phyloP scores from a whole-genome alignment of 2,113 vertebrate species.

The Takifugu flavidus region DNA sequence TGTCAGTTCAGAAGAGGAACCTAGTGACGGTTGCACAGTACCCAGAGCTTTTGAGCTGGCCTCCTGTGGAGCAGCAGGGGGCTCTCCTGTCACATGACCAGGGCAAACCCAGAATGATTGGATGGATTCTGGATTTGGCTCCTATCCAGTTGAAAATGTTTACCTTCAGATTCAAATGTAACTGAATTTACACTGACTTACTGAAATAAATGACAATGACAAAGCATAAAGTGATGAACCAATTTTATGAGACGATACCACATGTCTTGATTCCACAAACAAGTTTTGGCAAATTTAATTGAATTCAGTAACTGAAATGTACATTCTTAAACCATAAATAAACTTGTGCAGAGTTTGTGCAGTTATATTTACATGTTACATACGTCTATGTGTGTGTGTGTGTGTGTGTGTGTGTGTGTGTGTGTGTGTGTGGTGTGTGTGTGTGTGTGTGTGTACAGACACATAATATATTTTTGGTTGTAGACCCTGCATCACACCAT shows the following conservation, averaged over 20 bases:
- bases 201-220: constrained; percentile 39
- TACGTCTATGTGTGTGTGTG: constrained; percentile 5
- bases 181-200: too few species aligned
- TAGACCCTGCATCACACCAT: constrained; percentile 24
- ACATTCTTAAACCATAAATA: constrained; percentile 56
- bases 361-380: constrained; percentile 43
- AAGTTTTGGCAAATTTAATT: constrained; percentile 48
- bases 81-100: too few species aligned
- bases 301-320: constrained; percentile 45
- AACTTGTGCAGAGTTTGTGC: constrained; percentile 61
- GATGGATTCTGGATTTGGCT: too few species aligned
- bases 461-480: constrained; percentile 6
- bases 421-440: too few species aligned
- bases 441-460: too few species aligned
- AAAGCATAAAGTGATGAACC: constrained; percentile 41
- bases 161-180: too few species aligned
- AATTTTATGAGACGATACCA: constrained; percentile 58
- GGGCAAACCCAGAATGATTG: too few species aligned
- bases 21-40: too few species aligned
- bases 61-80: too few species aligned
- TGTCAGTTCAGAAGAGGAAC: too few species aligned
- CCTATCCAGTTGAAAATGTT: too few species aligned
- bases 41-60: too few species aligned
- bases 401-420: constrained; percentile 1
- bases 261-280: constrained; percentile 53